A percentile compares a stretch with the other conserved stretches of the same genome.
Evolutionary conservation across 2,888 invertebrate species (phyloP).

Genomic region (Cactoblastis cactorum): DNA sequence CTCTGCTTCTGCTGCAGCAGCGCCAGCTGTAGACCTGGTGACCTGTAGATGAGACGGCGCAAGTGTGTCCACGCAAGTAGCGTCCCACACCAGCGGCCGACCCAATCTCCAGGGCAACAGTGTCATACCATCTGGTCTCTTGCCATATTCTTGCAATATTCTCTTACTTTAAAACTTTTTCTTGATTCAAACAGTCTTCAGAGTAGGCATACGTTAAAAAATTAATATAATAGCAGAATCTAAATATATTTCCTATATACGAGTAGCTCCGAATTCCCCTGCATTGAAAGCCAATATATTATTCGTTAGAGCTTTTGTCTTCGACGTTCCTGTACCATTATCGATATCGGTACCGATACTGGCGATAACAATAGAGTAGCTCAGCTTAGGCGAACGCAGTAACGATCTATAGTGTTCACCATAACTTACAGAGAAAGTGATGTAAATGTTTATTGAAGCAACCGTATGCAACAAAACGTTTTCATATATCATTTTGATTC

Average conservation of each 20-base stretch:
- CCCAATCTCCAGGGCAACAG: too few species aligned
- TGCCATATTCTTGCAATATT: too few species aligned
- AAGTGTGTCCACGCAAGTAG: too few species aligned
- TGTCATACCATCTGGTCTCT: too few species aligned
- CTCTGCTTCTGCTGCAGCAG: too few species aligned
- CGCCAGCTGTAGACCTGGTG: too few species aligned
- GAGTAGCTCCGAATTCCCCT: conserved; percentile 2
- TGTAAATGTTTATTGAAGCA: neutral
- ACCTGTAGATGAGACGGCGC: too few species aligned
- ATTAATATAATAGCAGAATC: neutral
- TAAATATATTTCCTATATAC: neutral
- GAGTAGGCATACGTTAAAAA: too few species aligned
- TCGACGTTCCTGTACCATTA: neutral
- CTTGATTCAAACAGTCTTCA: too few species aligned
- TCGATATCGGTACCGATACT: conserved; percentile 2
- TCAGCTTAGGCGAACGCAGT: neutral
- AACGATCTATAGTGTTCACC: conserved; percentile 2
- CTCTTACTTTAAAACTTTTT: too few species aligned
- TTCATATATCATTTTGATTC: too few species aligned
- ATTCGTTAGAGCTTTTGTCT: conserved; percentile 11
- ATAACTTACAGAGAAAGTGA: conserved; percentile 1
- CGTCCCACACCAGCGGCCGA: too few species aligned
- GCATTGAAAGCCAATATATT: conserved; percentile 5
- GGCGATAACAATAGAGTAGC: conserved; percentile 4
- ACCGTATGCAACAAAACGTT: neutral